These are phyloP conservation scores for Drosophila willistoni DNA, from an alignment of 1,140 invertebrate species.

Conservation along the genomic window DNA sequence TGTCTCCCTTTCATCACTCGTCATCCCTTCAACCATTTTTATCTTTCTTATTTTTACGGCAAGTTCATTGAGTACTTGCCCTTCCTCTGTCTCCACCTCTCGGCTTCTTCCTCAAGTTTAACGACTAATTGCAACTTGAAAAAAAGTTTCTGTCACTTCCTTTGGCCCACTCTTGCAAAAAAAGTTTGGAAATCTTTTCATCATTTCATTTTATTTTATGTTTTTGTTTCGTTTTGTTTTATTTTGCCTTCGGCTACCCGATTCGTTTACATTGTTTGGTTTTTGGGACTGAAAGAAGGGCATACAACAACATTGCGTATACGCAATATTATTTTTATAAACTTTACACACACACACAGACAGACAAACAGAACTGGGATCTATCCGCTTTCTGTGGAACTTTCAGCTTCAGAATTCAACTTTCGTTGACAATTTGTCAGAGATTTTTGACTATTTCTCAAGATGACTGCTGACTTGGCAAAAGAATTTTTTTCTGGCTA, in stretches of 20 bases:
- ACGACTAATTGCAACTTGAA: slow-evolving; percentile 68
- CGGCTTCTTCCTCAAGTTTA: slow-evolving; percentile 17
- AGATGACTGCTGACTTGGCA: slow-evolving; percentile 43
- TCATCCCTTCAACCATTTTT: slow-evolving; percentile 3
- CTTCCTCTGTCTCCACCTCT: neutral
- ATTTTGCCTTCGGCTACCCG: slow-evolving; percentile 13
- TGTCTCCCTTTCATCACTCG: slow-evolving; percentile 6
- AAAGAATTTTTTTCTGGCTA: slow-evolving; percentile 28
- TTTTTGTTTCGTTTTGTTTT: slow-evolving; percentile 19
- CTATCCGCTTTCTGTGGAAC: slow-evolving; percentile 21
- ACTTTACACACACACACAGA: slow-evolving; percentile 43
- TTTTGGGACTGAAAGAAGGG: slow-evolving; percentile 26
- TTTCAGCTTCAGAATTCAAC: slow-evolving; percentile 47
- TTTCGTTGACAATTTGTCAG: slow-evolving; percentile 78
- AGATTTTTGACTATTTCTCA: slow-evolving; percentile 62
- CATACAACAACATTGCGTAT: slow-evolving; percentile 45
- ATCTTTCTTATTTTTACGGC: neutral
- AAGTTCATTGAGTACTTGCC: slow-evolving; percentile 19
- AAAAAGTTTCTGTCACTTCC: slow-evolving; percentile 35
- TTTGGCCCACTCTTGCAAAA: slow-evolving; percentile 22
- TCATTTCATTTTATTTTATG: slow-evolving; percentile 23
- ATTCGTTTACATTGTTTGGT: slow-evolving; percentile 49
- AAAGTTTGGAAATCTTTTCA: slow-evolving; percentile 16
- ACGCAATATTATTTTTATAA: slow-evolving; percentile 68
- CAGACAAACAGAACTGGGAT: neutral